phyloP scores from a whole-genome alignment of 2,113 vertebrate species.

The Ellobius talpinus region DNA sequence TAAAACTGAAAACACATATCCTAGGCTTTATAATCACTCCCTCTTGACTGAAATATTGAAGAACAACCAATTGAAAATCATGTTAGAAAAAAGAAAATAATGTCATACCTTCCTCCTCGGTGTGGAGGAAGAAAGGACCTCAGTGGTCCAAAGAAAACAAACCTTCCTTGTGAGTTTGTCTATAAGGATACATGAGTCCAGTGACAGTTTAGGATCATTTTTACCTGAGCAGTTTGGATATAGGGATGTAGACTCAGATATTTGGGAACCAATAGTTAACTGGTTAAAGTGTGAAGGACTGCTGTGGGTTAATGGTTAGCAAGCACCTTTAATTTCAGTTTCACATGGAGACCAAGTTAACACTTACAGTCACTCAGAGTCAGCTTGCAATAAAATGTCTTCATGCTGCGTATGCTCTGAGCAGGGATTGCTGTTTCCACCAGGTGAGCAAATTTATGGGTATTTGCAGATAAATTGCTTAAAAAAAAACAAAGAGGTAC shows the following conservation, averaged over 20 bases:
- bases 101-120: not conserved
- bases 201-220: not conserved
- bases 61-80: not conserved
- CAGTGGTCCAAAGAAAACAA: not conserved
- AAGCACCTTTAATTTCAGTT: conserved; percentile 32
- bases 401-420: not conserved
- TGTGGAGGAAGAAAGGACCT: not conserved
- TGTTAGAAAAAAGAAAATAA: conserved; percentile 20
- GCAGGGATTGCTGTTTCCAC: not conserved
- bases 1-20: conserved; percentile 47
- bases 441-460: not conserved
- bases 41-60: conserved; percentile 33
- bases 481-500: conserved; percentile 30
- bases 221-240: conserved; percentile 8
- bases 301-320: not conserved
- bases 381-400: conserved; percentile 38
- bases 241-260: conserved; percentile 39
- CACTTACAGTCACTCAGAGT: conserved; percentile 13
- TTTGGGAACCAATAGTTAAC: conserved; percentile 51
- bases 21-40: not conserved
- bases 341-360: conserved; percentile 26
- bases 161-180: not conserved
- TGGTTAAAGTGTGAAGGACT: not conserved
- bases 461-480: not conserved
- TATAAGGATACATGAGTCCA: conserved; percentile 3